These are phyloP conservation scores for Heliconius congener DNA, from an alignment of 1,140 invertebrate genomes.

Conservation along the genomic window DNA sequence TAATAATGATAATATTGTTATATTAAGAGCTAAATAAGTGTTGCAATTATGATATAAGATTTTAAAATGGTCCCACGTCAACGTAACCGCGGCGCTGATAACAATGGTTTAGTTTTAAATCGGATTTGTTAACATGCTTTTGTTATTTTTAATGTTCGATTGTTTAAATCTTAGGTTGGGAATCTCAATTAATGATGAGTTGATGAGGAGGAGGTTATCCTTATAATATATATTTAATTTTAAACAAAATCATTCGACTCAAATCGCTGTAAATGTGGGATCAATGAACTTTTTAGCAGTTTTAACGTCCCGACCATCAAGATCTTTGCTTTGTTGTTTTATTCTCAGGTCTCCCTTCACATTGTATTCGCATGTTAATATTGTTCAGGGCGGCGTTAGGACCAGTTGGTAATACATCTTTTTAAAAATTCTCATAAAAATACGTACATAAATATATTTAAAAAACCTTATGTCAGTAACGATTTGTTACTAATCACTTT, in stretches of 20 bases:
- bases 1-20: not conserved
- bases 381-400: not conserved
- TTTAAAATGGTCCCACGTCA: constrained; percentile 24
- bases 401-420: not conserved
- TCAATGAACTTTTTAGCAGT: constrained; percentile 4
- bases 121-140: constrained; percentile 18
- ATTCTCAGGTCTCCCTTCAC: constrained; percentile 1
- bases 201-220: constrained; percentile 12
- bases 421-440: not conserved
- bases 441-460: not conserved
- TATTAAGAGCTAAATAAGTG: constrained; percentile 1
- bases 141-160: constrained; percentile 8
- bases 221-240: not conserved
- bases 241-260: not conserved
- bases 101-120: constrained; percentile 22
- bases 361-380: not conserved
- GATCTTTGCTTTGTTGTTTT: not conserved
- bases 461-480: not conserved
- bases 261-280: not conserved
- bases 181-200: constrained; percentile 3
- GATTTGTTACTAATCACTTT: not conserved
- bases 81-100: constrained; percentile 24
- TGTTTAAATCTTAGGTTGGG: not conserved
- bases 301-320: constrained; percentile 2
- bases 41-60: constrained; percentile 8